Evolutionary conservation across 2,888 invertebrate genomes (phyloP).

Genomic region (Himalopsyche tibetana): DNA sequence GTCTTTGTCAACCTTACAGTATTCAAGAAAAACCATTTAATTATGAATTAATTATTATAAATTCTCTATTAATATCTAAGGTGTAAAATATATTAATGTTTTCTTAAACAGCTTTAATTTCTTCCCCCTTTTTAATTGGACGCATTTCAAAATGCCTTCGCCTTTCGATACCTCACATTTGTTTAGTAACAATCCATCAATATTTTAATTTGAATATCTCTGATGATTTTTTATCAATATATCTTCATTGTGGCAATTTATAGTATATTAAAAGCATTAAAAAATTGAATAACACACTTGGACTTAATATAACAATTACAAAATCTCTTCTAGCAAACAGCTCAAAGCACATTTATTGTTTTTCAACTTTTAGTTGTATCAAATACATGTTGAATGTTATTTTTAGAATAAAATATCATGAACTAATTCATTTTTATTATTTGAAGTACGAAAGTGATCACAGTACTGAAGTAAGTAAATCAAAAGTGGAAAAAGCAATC

Average conservation of each 20-base stretch:
- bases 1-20: conserved; percentile 38
- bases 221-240: not conserved
- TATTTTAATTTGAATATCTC: not conserved
- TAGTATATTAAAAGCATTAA: not conserved
- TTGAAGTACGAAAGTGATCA: not conserved
- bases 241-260: not conserved
- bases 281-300: conserved; percentile 31
- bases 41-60: conserved; percentile 33
- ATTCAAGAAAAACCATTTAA: conserved; percentile 40
- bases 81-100: conserved; percentile 43
- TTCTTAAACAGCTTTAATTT: conserved; percentile 38
- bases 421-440: conserved; percentile 36
- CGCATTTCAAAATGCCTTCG: not conserved
- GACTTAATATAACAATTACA: conserved; percentile 14
- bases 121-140: not conserved
- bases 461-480: too few relatives aligned
- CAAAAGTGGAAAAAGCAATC: too few relatives aligned
- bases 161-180: not conserved
- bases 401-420: conserved; percentile 58
- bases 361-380: conserved; percentile 48
- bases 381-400: conserved; percentile 56
- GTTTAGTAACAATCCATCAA: not conserved
- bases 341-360: conserved; percentile 52
- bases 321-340: conserved; percentile 36
- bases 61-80: conserved; percentile 43